Evolutionary conservation across 35 echinoderm and acorn worm genomes (phyloP).

Genomic region (Heliocidaris erythrogramma): DNA sequence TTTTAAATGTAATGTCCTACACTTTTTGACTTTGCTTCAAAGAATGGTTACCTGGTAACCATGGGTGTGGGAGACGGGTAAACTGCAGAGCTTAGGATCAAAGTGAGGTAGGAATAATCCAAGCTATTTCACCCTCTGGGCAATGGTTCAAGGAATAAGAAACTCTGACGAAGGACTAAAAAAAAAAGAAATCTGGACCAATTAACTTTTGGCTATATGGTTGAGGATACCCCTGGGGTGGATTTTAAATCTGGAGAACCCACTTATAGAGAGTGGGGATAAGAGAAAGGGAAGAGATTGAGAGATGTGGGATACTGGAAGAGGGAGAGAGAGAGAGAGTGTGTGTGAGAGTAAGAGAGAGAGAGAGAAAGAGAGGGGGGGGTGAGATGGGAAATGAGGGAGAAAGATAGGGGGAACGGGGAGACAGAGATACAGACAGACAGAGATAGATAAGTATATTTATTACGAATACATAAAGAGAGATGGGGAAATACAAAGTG

Average conservation of each 20-base stretch:
- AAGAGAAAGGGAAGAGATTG: not conserved
- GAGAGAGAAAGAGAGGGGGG: too few relatives aligned
- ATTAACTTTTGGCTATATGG: slow-evolving; percentile 34
- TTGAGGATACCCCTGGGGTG: not conserved
- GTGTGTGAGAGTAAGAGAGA: not conserved
- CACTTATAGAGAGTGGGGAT: not conserved
- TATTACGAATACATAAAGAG: too few relatives aligned
- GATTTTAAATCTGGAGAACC: not conserved
- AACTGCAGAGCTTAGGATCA: slow-evolving; percentile 7
- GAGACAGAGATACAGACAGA: too few relatives aligned
- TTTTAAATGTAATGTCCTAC: not conserved
- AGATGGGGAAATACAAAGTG: too few relatives aligned
- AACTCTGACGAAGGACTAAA: not conserved
- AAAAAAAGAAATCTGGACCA: slow-evolving; percentile 30
- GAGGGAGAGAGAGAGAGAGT: not conserved
- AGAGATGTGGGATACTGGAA: not conserved
- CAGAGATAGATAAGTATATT: too few relatives aligned
- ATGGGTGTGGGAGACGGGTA: not conserved
- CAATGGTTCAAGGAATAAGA: not conserved
- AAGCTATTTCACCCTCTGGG: not conserved
- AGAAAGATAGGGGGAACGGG: too few relatives aligned
- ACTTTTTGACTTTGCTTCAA: not conserved
- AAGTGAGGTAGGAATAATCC: not conserved
- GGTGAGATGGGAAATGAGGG: too few relatives aligned
- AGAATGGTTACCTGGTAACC: slow-evolving; percentile 15